Evolutionary conservation across 2,797 vertebrate species (phyloP).

Genomic region (Poeciliopsis gracilis): DNA sequence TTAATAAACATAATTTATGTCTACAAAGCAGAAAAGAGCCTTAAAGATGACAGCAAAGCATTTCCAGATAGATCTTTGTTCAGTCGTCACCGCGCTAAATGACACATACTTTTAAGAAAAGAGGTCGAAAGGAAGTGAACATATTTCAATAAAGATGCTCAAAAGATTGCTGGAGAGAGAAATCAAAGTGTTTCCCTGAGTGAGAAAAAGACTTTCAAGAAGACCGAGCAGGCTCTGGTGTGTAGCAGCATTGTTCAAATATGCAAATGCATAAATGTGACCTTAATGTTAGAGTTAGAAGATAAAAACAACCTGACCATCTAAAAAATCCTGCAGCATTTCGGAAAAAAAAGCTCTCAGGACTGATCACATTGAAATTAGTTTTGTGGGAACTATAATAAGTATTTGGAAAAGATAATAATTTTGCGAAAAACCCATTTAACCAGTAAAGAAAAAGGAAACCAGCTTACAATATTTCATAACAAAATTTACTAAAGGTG

Average conservation of each 20-base stretch:
- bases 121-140: neutral
- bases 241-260: neutral
- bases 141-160: neutral
- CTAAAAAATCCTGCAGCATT: neutral
- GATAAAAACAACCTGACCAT: slow-evolving; percentile 1
- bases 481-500: neutral
- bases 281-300: neutral
- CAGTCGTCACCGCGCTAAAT: neutral
- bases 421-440: too few relatives aligned
- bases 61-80: neutral
- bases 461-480: neutral
- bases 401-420: neutral
- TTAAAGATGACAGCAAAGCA: slow-evolving; percentile 1
- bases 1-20: neutral
- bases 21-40: neutral
- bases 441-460: neutral
- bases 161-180: neutral
- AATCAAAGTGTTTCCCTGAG: neutral
- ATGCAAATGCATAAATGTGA: neutral
- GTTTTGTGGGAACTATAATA: neutral
- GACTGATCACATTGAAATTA: neutral
- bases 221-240: neutral
- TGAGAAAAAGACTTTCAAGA: neutral
- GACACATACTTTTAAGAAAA: neutral
- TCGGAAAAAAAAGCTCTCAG: neutral